These are phyloP conservation scores for Elmis aenea DNA, from an alignment of 2,888 invertebrate genomes.

Conservation along the genomic window DNA sequence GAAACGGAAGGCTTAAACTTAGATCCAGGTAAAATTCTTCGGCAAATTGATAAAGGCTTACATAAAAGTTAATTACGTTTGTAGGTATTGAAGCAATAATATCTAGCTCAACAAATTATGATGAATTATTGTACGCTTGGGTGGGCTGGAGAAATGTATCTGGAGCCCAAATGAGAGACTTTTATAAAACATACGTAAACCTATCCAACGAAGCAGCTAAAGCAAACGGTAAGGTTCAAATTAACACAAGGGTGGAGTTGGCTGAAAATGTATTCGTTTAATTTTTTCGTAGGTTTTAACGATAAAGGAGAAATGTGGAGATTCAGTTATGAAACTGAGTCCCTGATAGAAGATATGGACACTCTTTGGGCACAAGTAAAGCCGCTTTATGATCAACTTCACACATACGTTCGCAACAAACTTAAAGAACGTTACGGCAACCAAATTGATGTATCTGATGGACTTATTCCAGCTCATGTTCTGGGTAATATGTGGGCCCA, in stretches of 20 bases:
- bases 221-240: conserved; percentile 46
- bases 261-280: too few relatives aligned
- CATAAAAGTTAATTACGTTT: too few relatives aligned
- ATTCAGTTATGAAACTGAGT: neutral
- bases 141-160: conserved; percentile 59
- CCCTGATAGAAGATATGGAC: conserved; percentile 36
- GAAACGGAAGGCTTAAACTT: conserved; percentile 4
- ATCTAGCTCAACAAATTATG: conserved; percentile 51
- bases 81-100: conserved; percentile 43
- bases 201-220: conserved; percentile 59
- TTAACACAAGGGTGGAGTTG: too few relatives aligned
- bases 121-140: conserved; percentile 61
- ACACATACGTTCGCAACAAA: conserved; percentile 57
- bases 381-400: conserved; percentile 60
- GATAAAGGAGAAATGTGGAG: conserved; percentile 4
- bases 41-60: too few relatives aligned
- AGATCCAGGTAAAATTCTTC: too few relatives aligned
- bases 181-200: conserved; percentile 57
- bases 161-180: conserved; percentile 56
- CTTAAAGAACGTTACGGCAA: conserved; percentile 51
- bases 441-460: conserved; percentile 45
- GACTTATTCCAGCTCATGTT: conserved; percentile 64
- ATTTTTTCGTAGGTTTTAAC: conserved; percentile 1
- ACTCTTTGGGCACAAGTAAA: conserved; percentile 55
- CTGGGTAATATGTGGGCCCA: conserved; percentile 64